phyloP scores from a whole-genome alignment of 2,888 invertebrate species.

The Phortica okadai region DNA sequence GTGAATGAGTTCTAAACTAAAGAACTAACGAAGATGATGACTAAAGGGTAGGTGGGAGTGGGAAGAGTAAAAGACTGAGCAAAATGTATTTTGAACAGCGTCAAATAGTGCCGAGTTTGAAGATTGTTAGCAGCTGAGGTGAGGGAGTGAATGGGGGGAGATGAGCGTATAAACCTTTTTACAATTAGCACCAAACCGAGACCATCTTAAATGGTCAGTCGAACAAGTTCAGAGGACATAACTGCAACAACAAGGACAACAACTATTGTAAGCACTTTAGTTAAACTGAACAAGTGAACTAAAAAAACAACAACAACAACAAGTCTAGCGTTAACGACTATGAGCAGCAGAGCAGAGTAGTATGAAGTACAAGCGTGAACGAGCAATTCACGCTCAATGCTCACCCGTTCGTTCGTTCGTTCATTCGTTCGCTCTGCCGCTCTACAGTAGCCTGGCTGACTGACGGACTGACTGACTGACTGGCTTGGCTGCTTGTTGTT shows the following conservation, averaged over 20 bases:
- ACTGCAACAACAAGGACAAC: conserved; percentile 26
- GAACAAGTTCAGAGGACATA: conserved; percentile 24
- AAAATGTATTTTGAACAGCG: background rate
- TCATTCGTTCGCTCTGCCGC: background rate
- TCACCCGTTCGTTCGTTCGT: background rate
- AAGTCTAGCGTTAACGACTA: background rate
- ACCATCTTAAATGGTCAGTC: conserved; percentile 40
- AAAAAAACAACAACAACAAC: conserved; percentile 20
- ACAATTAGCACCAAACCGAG: conserved; percentile 45
- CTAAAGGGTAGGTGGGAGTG: background rate
- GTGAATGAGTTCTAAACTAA: background rate
- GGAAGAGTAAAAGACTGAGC: background rate
- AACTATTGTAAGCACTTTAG: conserved; percentile 17
- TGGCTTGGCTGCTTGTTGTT: too few relatives aligned
- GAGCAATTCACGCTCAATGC: background rate
- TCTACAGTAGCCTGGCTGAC: background rate
- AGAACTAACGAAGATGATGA: background rate
- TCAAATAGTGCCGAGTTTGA: background rate
- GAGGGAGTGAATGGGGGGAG: background rate
- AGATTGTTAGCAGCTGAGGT: background rate
- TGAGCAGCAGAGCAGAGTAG: background rate
- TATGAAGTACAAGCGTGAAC: too few relatives aligned
- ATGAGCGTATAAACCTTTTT: conserved; percentile 30
- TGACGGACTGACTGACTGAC: too few relatives aligned
- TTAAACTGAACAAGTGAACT: conserved; percentile 10